Percentiles rank a stretch among this genome's conserved stretches.
Conservation (phyloP, 1,140 invertebrate species). For the Calephelis nemesis region DNA sequence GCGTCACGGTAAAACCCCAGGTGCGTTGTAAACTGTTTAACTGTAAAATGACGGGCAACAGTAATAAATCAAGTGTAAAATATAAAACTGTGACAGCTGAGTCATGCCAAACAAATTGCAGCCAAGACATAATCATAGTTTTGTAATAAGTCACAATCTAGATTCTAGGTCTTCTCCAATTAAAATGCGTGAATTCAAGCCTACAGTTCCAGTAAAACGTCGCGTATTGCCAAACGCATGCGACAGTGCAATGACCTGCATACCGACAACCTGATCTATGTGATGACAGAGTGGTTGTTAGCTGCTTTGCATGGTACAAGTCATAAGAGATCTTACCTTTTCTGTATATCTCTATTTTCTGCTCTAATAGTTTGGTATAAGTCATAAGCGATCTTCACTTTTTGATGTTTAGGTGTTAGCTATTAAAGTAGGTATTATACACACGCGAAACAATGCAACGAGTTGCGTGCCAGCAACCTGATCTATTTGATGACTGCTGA, state of each 20-base stretch:
- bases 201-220: conserved; percentile 51
- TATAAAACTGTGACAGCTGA: conserved; percentile 8
- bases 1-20: no score
- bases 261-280: conserved; percentile 72
- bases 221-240: conserved; percentile 65
- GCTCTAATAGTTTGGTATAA: no score
- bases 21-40: no score
- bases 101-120: conserved; percentile 32
- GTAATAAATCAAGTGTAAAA: no score
- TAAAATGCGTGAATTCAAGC: conserved; percentile 54
- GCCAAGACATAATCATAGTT: conserved; percentile 37
- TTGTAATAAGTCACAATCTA: conserved; percentile 51
- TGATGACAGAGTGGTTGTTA: conserved; percentile 69
- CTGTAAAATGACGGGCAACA: no score
- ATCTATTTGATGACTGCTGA: no score
- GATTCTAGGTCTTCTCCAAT: conserved; percentile 68
- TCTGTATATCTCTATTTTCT: no score
- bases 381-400: no score
- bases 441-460: no score
- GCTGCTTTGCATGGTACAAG: conserved; percentile 32
- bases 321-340: conserved; percentile 5
- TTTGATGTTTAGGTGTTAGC: no score
- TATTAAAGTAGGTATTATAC: no score
- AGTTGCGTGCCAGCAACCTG: no score
- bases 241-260: conserved; percentile 64